Conservation (phyloP, 2,113 vertebrate species). For the Nothocercus julius region DNA sequence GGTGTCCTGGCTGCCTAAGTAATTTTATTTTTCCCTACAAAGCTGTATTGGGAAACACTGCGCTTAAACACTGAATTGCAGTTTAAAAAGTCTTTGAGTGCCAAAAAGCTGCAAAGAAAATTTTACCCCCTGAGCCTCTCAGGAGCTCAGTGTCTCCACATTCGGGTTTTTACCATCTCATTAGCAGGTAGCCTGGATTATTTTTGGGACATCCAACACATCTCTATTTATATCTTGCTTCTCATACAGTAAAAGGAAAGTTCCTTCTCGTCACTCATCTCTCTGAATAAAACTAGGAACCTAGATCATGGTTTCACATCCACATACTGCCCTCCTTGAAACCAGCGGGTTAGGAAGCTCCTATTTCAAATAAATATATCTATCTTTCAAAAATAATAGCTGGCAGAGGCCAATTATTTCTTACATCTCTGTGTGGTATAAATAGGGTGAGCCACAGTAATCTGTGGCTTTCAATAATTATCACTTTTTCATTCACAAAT, state of each 20-base stretch:
- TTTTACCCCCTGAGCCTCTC: background rate
- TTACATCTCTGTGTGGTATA: conserved; percentile 39
- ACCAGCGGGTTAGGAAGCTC: background rate
- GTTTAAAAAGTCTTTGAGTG: background rate
- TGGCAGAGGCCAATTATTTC: conserved; percentile 64
- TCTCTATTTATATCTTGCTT: conserved; percentile 68
- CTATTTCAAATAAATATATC: conserved; percentile 39
- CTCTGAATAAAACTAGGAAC: conserved; percentile 31
- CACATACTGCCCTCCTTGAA: background rate
- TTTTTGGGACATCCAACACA: conserved; percentile 48
- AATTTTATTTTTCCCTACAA: conserved; percentile 6
- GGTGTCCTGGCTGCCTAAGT: background rate
- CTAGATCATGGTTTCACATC: conserved; percentile 3
- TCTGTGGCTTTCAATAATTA: conserved; percentile 59
- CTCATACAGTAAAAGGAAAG: conserved; percentile 49
- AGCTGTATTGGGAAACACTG: background rate
- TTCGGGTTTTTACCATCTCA: conserved; percentile 55
- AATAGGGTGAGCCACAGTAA: conserved; percentile 54
- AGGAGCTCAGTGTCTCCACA: conserved; percentile 2
- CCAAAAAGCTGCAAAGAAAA: background rate
- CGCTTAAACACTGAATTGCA: background rate
- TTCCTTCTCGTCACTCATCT: conserved; percentile 20
- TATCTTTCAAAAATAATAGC: conserved; percentile 50
- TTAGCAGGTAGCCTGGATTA: conserved; percentile 70
- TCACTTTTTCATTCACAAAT: conserved; percentile 70